These are phyloP conservation scores for Columba livia DNA, from an alignment of 2,113 vertebrate genomes.

Conservation along the genomic window DNA sequence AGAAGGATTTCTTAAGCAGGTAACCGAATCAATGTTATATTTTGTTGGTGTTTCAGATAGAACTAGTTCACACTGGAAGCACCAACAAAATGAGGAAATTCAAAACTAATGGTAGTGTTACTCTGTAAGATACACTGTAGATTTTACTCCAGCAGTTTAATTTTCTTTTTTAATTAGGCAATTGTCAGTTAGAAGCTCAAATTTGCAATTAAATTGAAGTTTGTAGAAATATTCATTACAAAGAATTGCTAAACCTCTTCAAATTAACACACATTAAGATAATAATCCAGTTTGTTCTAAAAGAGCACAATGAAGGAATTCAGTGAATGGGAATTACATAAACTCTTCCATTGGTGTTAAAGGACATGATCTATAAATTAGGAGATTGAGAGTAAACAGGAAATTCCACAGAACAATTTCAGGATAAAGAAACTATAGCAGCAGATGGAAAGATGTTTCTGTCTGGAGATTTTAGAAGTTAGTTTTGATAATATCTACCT, in stretches of 20 bases:
- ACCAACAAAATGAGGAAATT: not conserved
- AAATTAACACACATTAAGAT: constrained; percentile 29
- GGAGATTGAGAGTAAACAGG: constrained; percentile 68
- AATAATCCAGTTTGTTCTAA: constrained; percentile 33
- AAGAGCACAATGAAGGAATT: constrained; percentile 35
- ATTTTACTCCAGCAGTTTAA: not conserved
- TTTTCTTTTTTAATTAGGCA: not conserved
- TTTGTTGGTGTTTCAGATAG: not conserved
- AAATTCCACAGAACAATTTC: constrained; percentile 75
- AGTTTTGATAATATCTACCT: constrained; percentile 49
- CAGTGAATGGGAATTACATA: constrained; percentile 49
- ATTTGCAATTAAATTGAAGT: not conserved
- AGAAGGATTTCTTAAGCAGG: not conserved
- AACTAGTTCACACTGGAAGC: not conserved
- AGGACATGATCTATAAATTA: constrained; percentile 70
- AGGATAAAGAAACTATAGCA: constrained; percentile 69
- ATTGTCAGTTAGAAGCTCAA: not conserved
- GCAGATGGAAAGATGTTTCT: constrained; percentile 68
- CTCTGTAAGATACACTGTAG: not conserved
- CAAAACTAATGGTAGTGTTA: not conserved
- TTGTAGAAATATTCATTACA: not conserved
- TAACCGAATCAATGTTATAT: not conserved
- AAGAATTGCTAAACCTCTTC: not conserved
- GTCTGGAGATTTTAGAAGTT: constrained; percentile 38
- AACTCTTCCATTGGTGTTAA: constrained; percentile 38